phyloP scores from a whole-genome alignment of 2,113 vertebrate species.

The Hippocampus abdominalis region DNA sequence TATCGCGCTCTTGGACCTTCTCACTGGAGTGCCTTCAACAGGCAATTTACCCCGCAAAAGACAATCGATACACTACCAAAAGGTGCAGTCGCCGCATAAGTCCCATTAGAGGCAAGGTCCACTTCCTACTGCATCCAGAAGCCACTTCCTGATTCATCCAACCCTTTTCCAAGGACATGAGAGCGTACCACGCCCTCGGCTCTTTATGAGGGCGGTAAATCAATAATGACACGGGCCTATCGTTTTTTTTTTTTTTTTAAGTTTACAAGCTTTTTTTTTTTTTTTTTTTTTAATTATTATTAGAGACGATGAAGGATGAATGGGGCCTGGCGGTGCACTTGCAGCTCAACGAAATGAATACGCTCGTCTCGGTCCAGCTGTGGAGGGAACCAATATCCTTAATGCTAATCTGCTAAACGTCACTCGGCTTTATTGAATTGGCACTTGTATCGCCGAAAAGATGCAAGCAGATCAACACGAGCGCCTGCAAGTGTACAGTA shows the following conservation, averaged over 20 bases:
- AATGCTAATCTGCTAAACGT: neutral
- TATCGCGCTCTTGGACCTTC: no score
- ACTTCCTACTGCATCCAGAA: slow-evolving; percentile 10
- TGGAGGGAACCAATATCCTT: slow-evolving; percentile 23
- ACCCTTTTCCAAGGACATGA: slow-evolving; percentile 8
- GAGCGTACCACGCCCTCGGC: slow-evolving; percentile 13
- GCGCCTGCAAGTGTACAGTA: no score
- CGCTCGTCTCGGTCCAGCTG: slow-evolving; percentile 8
- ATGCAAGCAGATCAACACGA: neutral
- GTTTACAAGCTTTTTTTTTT: slow-evolving; percentile 11
- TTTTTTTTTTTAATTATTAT: neutral
- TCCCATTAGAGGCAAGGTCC: slow-evolving; percentile 31
- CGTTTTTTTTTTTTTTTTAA: neutral
- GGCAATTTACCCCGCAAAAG: neutral
- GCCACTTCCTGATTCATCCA: slow-evolving; percentile 29
- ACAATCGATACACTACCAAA: neutral
- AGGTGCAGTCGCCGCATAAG: slow-evolving; percentile 1
- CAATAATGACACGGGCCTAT: slow-evolving; percentile 20
- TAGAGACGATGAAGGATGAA: neutral
- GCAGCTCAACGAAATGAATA: slow-evolving; percentile 1
- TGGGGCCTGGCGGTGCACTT: neutral
- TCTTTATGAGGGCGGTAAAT: slow-evolving; percentile 51
- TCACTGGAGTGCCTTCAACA: neutral
- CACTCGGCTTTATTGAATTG: neutral
- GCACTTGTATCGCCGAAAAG: neutral